A percentile compares a stretch with the other conserved stretches of the same genome.
These are phyloP conservation scores for Cassiopea xamachana DNA, from an alignment of 30 jellyfish, hydroid and myxozoan species.

Conservation along the genomic window DNA sequence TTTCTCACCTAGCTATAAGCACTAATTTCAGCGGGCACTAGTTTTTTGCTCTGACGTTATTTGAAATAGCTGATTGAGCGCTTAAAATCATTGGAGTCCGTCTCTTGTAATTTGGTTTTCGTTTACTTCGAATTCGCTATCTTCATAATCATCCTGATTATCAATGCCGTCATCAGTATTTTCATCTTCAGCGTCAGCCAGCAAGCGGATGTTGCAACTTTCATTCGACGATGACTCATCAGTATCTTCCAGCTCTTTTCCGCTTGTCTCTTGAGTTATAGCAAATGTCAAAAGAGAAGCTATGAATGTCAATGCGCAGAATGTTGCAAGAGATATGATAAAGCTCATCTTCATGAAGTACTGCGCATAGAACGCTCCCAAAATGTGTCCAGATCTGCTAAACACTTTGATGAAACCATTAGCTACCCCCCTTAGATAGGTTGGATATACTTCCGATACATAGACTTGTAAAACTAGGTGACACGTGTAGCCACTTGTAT, in stretches of 20 bases:
- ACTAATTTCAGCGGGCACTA: no score
- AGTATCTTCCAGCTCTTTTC: conserved; percentile 59
- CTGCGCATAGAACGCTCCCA: conserved; percentile 79
- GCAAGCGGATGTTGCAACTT: conserved; percentile 23
- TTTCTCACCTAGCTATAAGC: no score
- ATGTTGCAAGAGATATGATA: conserved; percentile 42
- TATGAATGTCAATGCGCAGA: conserved; percentile 55
- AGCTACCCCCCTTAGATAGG: conserved; percentile 66
- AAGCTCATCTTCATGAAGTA: conserved; percentile 72
- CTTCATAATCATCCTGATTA: neutral
- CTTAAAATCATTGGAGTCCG: no score
- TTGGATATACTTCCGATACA: conserved; percentile 71
- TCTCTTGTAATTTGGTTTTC: neutral
- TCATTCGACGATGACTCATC: conserved; percentile 58
- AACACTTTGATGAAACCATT: conserved; percentile 67
- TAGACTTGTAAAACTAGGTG: conserved; percentile 69
- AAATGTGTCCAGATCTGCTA: conserved; percentile 70
- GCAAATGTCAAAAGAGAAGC: conserved; percentile 61
- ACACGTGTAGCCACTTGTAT: conserved; percentile 77
- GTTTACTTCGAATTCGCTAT: neutral
- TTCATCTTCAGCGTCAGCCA: conserved; percentile 33
- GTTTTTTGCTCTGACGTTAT: no score
- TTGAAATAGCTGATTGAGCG: no score
- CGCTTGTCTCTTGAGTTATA: conserved; percentile 63
- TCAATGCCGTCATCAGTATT: conserved; percentile 8